Base-by-base conservation (phyloP, 2,797 vertebrate genomes). In the Cygnus olor region DNA sequence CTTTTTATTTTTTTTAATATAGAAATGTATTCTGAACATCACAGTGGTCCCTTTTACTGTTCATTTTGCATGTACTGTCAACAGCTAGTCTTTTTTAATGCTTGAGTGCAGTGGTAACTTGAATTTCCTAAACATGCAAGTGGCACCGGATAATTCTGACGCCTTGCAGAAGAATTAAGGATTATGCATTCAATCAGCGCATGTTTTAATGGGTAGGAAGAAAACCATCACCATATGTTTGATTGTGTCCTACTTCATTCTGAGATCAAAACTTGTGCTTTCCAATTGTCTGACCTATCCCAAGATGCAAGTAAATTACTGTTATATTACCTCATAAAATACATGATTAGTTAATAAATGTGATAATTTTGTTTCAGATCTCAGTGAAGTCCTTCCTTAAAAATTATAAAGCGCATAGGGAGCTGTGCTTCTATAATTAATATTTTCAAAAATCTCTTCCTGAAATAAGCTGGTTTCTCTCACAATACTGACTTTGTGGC, bases 181-280 rank as follows among this genome's bases (percentile, higher is more conserved):
- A 91, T 85, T 74, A 64, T 92, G 74, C 87, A 51, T 92, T 94
- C 96, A 94, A 57, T 97, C 91, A 94, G 94, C 94, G 92, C 95
- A 97, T 97, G 95, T 85, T 94, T 96, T 77, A 78, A 84, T 95
- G 95, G 84, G 93, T 94, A 89, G 44, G 60, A 85, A 58, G 88
- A 94, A 94, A 95, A 91, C 81, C 95, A 95, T 95, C 91, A 54
- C 66, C 74, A 76, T 83, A 36, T 93, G 90, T 95, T 89, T 93
- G 92, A 80, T 38, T 89, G 74, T 96, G 83, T 94, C 94, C 94
- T 71, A 64, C 90, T 90, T 97, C 97, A 97, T 98, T 98, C 97
- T 97, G 97, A 97, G 97, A 97, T 88, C 97, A 97, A 96, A 91
- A 36, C 42, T 80, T 47, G 47, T 77, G 58, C 54, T 89, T 93